Evolutionary conservation across 2,797 vertebrate species (phyloP), one percentile per base, ranked within the genome.

Genomic region (Takifugu rubripes): DNA sequence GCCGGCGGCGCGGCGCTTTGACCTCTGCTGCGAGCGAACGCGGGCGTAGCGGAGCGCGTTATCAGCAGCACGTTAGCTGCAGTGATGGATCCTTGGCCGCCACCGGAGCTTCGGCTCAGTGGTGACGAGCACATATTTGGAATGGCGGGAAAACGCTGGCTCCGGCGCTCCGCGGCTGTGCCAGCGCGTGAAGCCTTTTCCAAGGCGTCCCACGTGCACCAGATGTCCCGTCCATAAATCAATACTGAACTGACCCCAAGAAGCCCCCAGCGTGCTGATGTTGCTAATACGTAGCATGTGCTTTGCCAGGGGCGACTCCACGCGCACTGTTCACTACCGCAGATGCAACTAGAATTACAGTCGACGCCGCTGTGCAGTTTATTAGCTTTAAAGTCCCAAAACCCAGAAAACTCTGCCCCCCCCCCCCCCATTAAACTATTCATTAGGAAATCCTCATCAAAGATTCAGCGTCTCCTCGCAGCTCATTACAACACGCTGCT

Each of bases 391-490:
- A 40, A 40, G 2, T 40, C 14, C 36, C 12, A 14, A 40, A 40
- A 10, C 2, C 9, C 31, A 33, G 31, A 5, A 33, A 33, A 33
- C 75, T 21, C 21, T 21, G 21, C 79, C 78, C 21, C 21, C 21
- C 21, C 17, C 21, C 82, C 21, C 75, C 79, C 78, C 82, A 81
- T 84, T 89, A 84, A 87, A 84, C 72, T 82, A 90, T 87, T 87
- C 78, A 86, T 88, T 75, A 72, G 59, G 66, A 73, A 61, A 54
- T 74, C 70, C 75, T 88, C 88, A 90, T 91, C 82, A 91, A 90
- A 89, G 69, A 89, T 89, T 87, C 77, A 90, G 66, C 71, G 68
- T 72, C 77, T 83, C 77, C 83, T 84, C 64, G 64, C 78, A 81
- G 79, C 88, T 86, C 79, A 85, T 87, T 85, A 86, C 77, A 81